A percentile compares a stretch with the other conserved stretches of the same genome.
Conservation (phyloP, 2,888 invertebrate genomes). For the Agriopis leucophaearia region DNA sequence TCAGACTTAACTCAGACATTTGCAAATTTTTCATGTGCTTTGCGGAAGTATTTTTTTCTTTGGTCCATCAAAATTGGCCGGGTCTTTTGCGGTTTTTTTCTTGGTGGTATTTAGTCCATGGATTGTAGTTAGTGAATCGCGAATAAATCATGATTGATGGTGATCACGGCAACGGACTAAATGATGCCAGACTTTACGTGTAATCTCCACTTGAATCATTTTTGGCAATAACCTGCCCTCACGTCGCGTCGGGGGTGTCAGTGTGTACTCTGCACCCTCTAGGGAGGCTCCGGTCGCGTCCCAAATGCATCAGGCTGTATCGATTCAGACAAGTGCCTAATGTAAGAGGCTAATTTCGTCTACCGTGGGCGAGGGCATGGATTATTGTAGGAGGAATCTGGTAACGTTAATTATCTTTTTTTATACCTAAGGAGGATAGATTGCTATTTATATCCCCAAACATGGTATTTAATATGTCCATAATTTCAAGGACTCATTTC, state of each 20-base stretch:
- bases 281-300: slow-evolving; percentile 14
- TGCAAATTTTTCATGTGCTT: not conserved
- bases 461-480: not conserved
- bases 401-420: too few species aligned
- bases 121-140: too few species aligned
- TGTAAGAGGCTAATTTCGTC: slow-evolving; percentile 23
- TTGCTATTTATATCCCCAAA: too few species aligned
- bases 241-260: slow-evolving; percentile 20
- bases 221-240: slow-evolving; percentile 46
- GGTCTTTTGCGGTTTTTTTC: too few species aligned
- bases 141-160: too few species aligned
- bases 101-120: too few species aligned
- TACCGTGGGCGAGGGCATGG: slow-evolving; percentile 21
- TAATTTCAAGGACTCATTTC: not conserved
- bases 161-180: too few species aligned
- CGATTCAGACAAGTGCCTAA: slow-evolving; percentile 45
- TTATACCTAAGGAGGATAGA: too few species aligned
- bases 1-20: slow-evolving; percentile 9
- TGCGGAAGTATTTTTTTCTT: too few species aligned
- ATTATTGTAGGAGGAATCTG: not conserved
- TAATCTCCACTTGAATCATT: not conserved
- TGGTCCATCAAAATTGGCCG: too few species aligned
- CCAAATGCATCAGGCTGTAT: slow-evolving; percentile 42
- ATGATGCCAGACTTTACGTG: too few species aligned
- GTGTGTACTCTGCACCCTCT: slow-evolving; percentile 12